Conservation (phyloP, 1,140 invertebrate genomes). For the Linepithema humile region DNA sequence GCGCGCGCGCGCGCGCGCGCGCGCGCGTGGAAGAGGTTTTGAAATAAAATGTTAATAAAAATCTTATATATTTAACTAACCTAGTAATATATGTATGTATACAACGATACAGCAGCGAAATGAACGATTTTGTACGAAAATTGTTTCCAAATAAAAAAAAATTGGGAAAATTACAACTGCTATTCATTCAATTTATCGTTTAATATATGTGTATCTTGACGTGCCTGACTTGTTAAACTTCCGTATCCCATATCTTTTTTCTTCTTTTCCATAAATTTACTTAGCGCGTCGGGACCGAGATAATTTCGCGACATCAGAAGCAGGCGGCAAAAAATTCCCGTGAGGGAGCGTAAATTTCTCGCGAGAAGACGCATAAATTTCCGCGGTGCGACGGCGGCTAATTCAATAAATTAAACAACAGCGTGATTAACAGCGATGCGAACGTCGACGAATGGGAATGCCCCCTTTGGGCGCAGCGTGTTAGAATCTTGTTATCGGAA, state of each 20-base stretch:
- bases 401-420: constrained; percentile 21
- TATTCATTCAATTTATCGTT: no score
- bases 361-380: not conserved
- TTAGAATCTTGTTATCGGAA: constrained; percentile 40
- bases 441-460: not conserved
- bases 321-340: not conserved
- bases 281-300: not conserved
- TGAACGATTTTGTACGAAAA: no score
- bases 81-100: no score
- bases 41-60: no score
- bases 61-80: no score
- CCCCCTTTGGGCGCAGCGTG: not conserved
- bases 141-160: no score
- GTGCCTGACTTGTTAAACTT: not conserved
- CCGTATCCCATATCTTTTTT: not conserved
- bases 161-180: no score
- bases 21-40: no score
- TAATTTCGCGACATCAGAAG: not conserved
- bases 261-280: not conserved
- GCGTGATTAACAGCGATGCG: not conserved
- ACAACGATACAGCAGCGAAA: no score
- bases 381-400: not conserved
- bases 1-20: no score
- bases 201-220: no score
- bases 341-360: not conserved